Percentiles rank a stretch among this genome's conserved stretches.
phyloP scores from a whole-genome alignment of 2,113 vertebrate genomes.

The Ailuropoda melanoleuca region DNA sequence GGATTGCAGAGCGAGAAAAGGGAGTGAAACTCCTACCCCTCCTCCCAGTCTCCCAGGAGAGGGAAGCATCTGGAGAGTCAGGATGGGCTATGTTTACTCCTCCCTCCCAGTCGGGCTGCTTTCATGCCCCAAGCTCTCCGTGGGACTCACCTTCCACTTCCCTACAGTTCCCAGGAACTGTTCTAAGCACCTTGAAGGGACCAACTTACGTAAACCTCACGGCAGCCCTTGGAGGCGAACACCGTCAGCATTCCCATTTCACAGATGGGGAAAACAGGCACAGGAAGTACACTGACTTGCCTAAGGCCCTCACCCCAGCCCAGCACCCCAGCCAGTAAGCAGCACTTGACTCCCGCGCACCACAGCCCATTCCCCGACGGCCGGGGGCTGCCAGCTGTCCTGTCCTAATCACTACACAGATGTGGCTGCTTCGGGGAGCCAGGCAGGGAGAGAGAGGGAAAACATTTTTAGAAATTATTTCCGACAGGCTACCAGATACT shows the following conservation, averaged over 20 bases:
- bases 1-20: neutral
- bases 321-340: neutral
- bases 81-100: accelerated
- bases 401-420: neutral
- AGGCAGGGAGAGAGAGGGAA: neutral
- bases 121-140: neutral
- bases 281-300: neutral
- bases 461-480: slow-evolving; percentile 55
- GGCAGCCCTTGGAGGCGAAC: neutral
- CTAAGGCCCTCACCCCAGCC: too few species aligned
- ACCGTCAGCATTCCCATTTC: neutral
- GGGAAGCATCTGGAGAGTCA: neutral
- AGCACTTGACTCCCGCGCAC: neutral
- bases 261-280: neutral
- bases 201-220: neutral
- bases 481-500: slow-evolving; percentile 64
- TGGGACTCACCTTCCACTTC: neutral
- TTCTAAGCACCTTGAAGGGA: neutral
- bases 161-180: neutral
- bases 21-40: accelerated
- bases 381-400: neutral
- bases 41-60: neutral
- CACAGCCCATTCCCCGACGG: accelerated
- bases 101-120: neutral
- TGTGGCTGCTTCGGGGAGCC: neutral